Evolutionary conservation across 2,113 vertebrate genomes (phyloP).

Genomic region (Philantomba maxwellii): DNA sequence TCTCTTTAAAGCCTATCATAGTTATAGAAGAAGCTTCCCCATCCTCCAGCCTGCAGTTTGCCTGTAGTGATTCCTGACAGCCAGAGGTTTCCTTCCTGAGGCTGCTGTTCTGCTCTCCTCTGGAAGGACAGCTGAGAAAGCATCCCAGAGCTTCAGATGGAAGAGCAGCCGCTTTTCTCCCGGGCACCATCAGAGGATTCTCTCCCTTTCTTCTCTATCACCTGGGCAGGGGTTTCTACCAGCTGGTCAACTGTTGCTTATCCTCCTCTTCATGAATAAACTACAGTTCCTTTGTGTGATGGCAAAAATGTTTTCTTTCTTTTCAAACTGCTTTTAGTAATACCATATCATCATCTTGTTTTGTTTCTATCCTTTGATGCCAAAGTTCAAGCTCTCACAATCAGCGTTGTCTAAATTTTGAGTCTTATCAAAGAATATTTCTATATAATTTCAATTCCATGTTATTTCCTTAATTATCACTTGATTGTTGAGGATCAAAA

Average conservation of each 20-base stretch:
- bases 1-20: neutral
- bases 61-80: neutral
- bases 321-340: neutral
- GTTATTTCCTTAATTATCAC: neutral
- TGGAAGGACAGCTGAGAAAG: no score
- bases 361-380: neutral
- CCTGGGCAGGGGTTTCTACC: neutral
- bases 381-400: neutral
- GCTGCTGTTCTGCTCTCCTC: accelerated
- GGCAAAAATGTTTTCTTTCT: neutral
- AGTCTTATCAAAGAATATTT: neutral
- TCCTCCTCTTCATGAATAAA: conserved; percentile 8
- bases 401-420: neutral
- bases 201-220: neutral
- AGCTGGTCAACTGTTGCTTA: neutral
- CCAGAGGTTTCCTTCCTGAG: accelerated
- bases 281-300: neutral
- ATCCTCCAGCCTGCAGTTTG: neutral
- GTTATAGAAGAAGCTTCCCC: neutral
- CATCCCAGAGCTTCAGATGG: neutral
- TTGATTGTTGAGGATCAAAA: neutral
- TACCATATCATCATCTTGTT: neutral
- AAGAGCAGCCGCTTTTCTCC: accelerated
- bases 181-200: accelerated
- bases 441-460: neutral